Evolutionary conservation across 2,888 invertebrate genomes (phyloP), one percentile per base, ranked within the genome.

Genomic region (Agriopis leucophaearia): DNA sequence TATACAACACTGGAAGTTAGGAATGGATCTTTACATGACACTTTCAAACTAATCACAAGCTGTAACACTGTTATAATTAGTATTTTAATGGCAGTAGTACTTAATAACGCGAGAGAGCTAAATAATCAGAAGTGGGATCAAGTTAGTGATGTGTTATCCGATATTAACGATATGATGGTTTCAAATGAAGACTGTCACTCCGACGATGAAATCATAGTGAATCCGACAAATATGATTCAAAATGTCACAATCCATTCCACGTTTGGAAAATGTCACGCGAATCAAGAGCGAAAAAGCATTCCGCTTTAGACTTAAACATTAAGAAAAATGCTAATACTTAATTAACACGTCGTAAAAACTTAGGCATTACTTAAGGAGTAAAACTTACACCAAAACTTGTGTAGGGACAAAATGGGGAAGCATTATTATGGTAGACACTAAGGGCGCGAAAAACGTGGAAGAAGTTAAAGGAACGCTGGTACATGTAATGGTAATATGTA

Each of bases 241-340:
- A 64, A 63, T 54, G 66, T 58, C n/a, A 45, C 56, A 74, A 73
- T 71, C 73, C 74, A 74, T 74, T 71, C 73, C 71, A 50, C 57
- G 38, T 64, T 60, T 67, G 38, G 51, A 52, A 67, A 52, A 65
- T 59, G 59, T 66, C 63, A 73, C 67, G 57, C 63, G 61, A 71
- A 65, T 59, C 50, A 70, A 69, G 84, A 85, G 85, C 85, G 78
- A 82, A 88, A 86, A 88, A 86, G 86, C 85, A 79, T 86, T 79
- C 78, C 82, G 90, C 87, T 81, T 88, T 87, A 88, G 86, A 88
- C 90, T 91, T 90, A 91, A 79, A 85, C 75, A 85, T 87, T 88
- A 89, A 86, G 86, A 86, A 86, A 90, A 90, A 89, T 89, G 88
- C 92, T 90, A 90, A 89, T 86, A 90, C 90, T 90, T 90, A 90